Conservation (phyloP, 2,113 vertebrate genomes). For the Alethe diademata region DNA sequence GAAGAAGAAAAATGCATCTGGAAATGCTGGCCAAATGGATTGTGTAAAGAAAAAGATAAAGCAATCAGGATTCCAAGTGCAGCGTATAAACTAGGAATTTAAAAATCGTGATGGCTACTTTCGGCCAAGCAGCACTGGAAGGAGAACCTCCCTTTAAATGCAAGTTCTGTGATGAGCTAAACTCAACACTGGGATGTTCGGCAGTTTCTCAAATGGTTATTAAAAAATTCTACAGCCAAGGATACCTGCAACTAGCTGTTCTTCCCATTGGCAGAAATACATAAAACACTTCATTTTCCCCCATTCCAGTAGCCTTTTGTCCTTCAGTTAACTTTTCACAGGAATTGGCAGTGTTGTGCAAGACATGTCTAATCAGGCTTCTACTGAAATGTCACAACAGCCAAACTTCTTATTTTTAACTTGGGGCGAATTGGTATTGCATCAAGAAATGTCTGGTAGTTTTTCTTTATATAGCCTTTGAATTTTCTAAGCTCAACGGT, state of each 20-base stretch:
- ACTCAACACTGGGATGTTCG: background rate
- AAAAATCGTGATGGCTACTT: background rate
- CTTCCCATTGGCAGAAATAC: background rate
- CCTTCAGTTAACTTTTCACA: slow-evolving; percentile 35
- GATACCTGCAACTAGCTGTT: background rate
- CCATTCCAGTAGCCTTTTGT: background rate
- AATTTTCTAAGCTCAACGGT: background rate
- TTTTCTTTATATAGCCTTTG: slow-evolving; percentile 69
- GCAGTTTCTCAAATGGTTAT: background rate
- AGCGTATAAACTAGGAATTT: background rate
- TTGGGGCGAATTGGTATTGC: slow-evolving; percentile 36
- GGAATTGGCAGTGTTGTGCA: slow-evolving; percentile 38
- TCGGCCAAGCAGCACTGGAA: background rate
- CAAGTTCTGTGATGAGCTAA: background rate
- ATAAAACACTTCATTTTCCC: background rate
- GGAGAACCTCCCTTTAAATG: background rate
- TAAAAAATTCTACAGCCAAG: background rate
- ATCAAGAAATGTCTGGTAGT: slow-evolving; percentile 69
- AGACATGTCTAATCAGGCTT: slow-evolving; percentile 7
- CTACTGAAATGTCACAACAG: slow-evolving; percentile 60
- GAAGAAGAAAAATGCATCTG: background rate
- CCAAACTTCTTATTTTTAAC: slow-evolving; percentile 68
- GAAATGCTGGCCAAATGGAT: background rate
- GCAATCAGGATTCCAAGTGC: background rate
- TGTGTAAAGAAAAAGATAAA: background rate